Percentiles rank a stretch among this genome's conserved stretches.
Evolutionary conservation across 2,113 vertebrate species (phyloP).

Genomic region (Dicerorhinus sumatrensis): DNA sequence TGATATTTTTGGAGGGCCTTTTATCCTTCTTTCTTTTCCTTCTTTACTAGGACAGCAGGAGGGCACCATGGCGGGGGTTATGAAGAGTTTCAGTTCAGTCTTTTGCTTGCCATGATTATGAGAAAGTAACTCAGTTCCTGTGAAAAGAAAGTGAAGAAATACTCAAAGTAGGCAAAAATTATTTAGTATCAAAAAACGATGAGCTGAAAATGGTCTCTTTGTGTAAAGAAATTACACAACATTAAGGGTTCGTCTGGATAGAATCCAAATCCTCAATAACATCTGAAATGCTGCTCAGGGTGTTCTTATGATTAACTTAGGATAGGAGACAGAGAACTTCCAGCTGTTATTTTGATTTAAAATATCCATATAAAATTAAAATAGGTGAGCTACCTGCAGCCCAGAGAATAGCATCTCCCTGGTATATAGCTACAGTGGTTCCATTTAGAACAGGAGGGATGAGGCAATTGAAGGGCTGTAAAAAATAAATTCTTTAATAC

Average conservation of each 20-base stretch:
- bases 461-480: background rate
- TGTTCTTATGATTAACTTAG: background rate
- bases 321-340: background rate
- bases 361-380: background rate
- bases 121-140: background rate
- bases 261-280: conserved; percentile 16
- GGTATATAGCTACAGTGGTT: background rate
- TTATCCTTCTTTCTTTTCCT: background rate
- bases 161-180: background rate
- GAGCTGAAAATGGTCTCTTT: background rate
- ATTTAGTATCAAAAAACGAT: background rate
- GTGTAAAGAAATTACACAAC: background rate
- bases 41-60: background rate
- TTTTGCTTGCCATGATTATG: background rate
- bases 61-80: background rate
- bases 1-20: background rate
- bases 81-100: background rate
- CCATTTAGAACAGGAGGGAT: background rate
- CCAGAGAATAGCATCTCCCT: background rate
- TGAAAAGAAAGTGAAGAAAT: background rate
- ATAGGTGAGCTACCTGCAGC: background rate
- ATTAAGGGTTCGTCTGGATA: background rate
- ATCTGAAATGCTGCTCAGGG: background rate
- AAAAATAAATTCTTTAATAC: background rate
- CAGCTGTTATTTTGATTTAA: conserved; percentile 20